phyloP scores from a whole-genome alignment of 2,888 invertebrate species.

The Trachelus iudaicus region DNA sequence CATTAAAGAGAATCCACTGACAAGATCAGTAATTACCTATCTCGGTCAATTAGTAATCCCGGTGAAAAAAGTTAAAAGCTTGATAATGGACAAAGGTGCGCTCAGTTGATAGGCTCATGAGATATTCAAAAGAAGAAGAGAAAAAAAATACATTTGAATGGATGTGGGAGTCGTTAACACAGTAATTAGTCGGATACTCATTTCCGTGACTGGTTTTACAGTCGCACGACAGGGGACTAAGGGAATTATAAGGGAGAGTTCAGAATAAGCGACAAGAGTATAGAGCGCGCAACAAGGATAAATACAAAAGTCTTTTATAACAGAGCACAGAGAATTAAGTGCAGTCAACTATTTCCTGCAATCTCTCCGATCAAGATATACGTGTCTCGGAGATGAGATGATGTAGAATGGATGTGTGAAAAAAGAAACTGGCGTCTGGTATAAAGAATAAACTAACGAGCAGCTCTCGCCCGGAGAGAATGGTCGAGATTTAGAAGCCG shows the following conservation, averaged over 20 bases:
- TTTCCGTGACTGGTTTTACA: background rate
- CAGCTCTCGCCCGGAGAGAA: background rate
- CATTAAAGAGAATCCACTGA: background rate
- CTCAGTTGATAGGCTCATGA: background rate
- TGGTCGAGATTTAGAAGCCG: conserved; percentile 21
- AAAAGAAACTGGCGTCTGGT: background rate
- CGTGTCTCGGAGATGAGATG: background rate
- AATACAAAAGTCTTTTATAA: background rate
- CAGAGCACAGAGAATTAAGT: background rate
- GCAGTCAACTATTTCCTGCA: background rate
- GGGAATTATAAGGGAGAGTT: background rate
- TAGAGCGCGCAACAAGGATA: background rate
- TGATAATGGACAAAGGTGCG: background rate
- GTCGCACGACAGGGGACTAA: background rate
- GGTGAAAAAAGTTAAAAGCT: background rate
- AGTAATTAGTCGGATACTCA: background rate
- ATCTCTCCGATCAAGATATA: background rate
- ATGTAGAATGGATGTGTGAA: background rate
- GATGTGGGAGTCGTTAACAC: background rate
- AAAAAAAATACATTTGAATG: background rate
- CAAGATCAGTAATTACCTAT: background rate
- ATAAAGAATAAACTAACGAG: background rate
- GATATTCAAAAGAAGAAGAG: background rate
- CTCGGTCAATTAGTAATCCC: background rate
- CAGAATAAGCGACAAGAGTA: background rate